Evolutionary conservation across 2,113 vertebrate genomes (phyloP), one percentile per base, ranked within the genome.

Genomic region (Himantopus leucocephalus): DNA sequence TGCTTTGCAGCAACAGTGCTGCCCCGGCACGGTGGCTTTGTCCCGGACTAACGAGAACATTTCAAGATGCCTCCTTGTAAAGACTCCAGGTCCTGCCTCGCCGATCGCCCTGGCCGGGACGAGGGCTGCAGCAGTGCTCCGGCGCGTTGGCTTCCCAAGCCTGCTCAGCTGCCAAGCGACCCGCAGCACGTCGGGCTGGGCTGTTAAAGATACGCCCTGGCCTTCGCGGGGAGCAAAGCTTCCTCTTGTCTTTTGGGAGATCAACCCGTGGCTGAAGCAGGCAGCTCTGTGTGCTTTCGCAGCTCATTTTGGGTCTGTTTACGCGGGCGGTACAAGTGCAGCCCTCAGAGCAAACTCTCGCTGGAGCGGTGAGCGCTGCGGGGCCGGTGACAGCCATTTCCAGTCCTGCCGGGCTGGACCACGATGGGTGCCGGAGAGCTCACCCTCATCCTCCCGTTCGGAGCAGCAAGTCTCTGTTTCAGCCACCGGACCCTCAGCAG

Each of bases 311-410:
- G 50, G 60, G 27, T 58, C 45, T 0, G 2, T 30, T 30, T 37
- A 20, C 24, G 39, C 5, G 2, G 6, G 41, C 5, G 24, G 14
- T 55, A 20, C 55, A 18, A 41, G 12, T 0, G 0, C 60, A 75
- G 66, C 58, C 29, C 45, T 50, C 29, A 2, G 48, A 84, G 73
- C 27, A 52, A 47, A 45, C 24, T 75, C 58, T 12, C 1, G 4
- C 34, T 53, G 52, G 80, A 37, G 34, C 8, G 1, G n/a, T 32
- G 56, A 62, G 68, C 9, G 4, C 56, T 2, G 0, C 0, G 0
- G 62, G 48, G 52, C 45, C 75, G 62, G 60, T 22, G 56, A 17
- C 35, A 17, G 14, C 23, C 84, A 20, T 18, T 29, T 16, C 45
- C 47, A 34, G 6, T 39, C 60, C 45, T 77, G 60, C 67, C 56